These are phyloP conservation scores for Orchestia grillus DNA, from an alignment of 1,140 invertebrate species.

Conservation along the genomic window DNA sequence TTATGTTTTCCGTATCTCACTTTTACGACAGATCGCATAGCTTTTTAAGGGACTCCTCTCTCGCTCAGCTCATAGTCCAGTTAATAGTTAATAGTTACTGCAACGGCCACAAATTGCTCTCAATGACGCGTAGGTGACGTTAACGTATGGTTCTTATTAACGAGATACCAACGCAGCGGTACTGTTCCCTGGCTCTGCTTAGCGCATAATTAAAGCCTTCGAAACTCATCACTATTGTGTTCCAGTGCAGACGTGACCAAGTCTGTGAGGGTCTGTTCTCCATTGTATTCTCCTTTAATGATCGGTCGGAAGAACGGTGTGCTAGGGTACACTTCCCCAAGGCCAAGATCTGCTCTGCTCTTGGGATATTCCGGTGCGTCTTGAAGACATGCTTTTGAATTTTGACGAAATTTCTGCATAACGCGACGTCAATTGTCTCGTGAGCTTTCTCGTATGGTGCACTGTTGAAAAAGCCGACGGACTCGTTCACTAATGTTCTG, in stretches of 20 bases:
- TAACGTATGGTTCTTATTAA: background rate
- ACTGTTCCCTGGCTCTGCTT: background rate
- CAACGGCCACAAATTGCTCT: background rate
- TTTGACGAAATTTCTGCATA: no score
- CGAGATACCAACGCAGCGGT: no score
- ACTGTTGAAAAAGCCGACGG: no score
- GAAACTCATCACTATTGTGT: background rate
- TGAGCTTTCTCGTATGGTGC: no score
- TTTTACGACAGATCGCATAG: background rate
- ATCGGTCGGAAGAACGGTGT: no score
- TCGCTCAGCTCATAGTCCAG: no score
- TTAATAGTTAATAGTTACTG: no score
- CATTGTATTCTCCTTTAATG: no score
- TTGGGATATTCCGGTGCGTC: background rate
- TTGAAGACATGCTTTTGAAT: background rate
- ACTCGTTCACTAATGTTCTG: no score
- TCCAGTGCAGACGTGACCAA: background rate
- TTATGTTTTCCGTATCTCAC: background rate
- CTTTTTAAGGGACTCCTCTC: no score
- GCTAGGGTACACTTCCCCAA: background rate
- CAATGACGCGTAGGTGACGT: background rate
- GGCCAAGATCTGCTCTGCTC: background rate
- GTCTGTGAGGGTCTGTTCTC: background rate
- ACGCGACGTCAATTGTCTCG: no score
- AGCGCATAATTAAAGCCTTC: background rate